phyloP scores from a whole-genome alignment of 2,888 invertebrate species.

The Scelioninae gen. 2 region DNA sequence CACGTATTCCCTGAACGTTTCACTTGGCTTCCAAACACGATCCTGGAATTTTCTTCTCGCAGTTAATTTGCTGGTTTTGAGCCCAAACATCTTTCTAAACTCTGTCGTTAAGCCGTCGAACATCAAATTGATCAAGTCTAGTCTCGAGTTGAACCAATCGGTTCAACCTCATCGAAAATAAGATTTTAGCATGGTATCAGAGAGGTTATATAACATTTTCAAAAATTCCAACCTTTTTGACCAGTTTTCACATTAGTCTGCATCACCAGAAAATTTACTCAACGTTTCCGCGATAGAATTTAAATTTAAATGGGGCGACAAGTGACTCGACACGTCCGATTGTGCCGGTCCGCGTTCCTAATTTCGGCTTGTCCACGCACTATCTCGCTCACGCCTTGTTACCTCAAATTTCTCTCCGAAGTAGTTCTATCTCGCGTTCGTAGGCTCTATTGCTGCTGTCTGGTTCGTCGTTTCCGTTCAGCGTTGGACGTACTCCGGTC shows the following conservation, averaged over 20 bases:
- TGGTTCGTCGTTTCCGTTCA: no score
- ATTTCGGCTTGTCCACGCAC: no score
- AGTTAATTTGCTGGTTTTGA: constrained; percentile 1
- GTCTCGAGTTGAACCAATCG: constrained; percentile 10
- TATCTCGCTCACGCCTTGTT: no score
- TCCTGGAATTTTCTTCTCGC: constrained; percentile 1
- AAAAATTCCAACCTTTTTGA: neutral
- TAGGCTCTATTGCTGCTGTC: no score
- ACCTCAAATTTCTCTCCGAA: no score
- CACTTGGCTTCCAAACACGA: constrained; percentile 1
- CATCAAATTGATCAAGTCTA: neutral
- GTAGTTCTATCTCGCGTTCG: no score
- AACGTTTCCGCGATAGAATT: constrained; percentile 4
- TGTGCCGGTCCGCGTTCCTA: neutral
- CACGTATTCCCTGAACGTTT: constrained; percentile 4
- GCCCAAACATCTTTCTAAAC: neutral
- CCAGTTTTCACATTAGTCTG: neutral
- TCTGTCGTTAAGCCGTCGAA: neutral
- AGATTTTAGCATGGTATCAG: neutral
- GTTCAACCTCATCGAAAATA: constrained; percentile 3
- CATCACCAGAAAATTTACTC: constrained; percentile 2
- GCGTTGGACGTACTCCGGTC: no score
- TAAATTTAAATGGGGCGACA: constrained; percentile 3
- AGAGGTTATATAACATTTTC: neutral
- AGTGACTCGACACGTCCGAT: neutral